A percentile compares a stretch with the other conserved stretches of the same genome.
Conservation (phyloP, 2,888 invertebrate species). For the Acrobasis suavella region DNA sequence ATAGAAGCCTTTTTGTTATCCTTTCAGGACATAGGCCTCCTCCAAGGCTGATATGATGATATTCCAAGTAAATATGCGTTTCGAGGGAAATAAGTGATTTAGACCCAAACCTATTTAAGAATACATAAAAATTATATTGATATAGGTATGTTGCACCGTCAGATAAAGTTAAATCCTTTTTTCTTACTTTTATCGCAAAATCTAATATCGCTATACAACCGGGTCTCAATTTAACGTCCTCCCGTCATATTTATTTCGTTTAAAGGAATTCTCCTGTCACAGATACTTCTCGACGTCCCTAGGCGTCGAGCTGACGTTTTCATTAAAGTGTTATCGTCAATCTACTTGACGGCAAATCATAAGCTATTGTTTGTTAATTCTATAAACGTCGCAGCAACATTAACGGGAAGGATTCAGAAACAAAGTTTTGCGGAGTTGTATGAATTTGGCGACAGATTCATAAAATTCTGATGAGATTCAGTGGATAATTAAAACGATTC, state of each 20-base stretch:
- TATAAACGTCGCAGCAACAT: slow-evolving; percentile 31
- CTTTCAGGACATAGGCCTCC: too few species aligned
- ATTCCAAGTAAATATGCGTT: too few species aligned
- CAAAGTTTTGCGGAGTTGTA: slow-evolving; percentile 39
- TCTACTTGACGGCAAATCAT: slow-evolving; percentile 56
- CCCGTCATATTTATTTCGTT: slow-evolving; percentile 50
- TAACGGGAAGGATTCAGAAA: slow-evolving; percentile 42
- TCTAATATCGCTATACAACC: background rate
- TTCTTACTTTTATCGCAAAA: slow-evolving; percentile 5
- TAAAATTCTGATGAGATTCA: background rate
- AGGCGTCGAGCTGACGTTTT: slow-evolving; percentile 58
- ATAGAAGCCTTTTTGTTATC: too few species aligned
- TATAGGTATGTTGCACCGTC: too few species aligned
- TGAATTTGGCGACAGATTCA: slow-evolving; percentile 37
- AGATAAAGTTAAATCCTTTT: background rate
- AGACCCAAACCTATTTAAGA: too few species aligned
- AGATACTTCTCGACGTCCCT: slow-evolving; percentile 52
- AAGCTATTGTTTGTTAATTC: slow-evolving; percentile 57
- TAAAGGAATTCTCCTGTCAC: slow-evolving; percentile 54
- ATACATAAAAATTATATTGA: too few species aligned
- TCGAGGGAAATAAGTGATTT: too few species aligned
- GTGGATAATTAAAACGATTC: background rate
- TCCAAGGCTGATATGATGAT: too few species aligned
- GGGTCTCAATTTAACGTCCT: slow-evolving; percentile 30
- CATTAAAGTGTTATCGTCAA: slow-evolving; percentile 61